A percentile compares a stretch with the other conserved stretches of the same genome.
phyloP scores from a whole-genome alignment of 2,797 vertebrate genomes.

The Psittacula echo region DNA sequence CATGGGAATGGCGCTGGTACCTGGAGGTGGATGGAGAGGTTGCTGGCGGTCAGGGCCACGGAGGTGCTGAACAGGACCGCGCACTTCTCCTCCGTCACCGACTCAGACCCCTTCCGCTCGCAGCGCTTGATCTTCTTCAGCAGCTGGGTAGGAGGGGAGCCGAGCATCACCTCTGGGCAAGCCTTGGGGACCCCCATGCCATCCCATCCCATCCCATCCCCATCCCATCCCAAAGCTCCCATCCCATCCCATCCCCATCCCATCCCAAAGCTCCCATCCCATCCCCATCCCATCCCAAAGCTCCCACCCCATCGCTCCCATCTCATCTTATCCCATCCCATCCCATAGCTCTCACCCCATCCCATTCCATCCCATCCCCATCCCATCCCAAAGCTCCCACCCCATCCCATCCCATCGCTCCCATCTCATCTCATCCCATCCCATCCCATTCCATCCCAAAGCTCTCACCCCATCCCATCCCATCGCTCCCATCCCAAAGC shows the following conservation, averaged over 20 bases:
- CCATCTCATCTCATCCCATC: too few species aligned
- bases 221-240: too few species aligned
- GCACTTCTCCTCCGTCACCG: conserved; percentile 98
- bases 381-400: too few species aligned
- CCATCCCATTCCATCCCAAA: not conserved
- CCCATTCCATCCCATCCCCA: too few species aligned
- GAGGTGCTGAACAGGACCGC: conserved; percentile 90
- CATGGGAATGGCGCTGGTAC: conserved; percentile 38
- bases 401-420: too few species aligned
- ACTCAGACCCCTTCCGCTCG: conserved; percentile 94
- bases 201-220: not conserved
- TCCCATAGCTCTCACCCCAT: too few species aligned
- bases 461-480: not conserved
- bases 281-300: too few species aligned
- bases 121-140: conserved; percentile 97
- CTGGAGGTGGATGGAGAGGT: conserved; percentile 85
- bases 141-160: conserved; percentile 77
- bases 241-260: too few species aligned
- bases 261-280: too few species aligned
- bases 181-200: not conserved
- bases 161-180: not conserved
- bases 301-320: too few species aligned
- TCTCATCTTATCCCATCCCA: too few species aligned
- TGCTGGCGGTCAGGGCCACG: conserved; percentile 83
- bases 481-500: too few species aligned